These are phyloP conservation scores for Leucoptera coffeella DNA, from an alignment of 2,888 invertebrate species.

Conservation along the genomic window DNA sequence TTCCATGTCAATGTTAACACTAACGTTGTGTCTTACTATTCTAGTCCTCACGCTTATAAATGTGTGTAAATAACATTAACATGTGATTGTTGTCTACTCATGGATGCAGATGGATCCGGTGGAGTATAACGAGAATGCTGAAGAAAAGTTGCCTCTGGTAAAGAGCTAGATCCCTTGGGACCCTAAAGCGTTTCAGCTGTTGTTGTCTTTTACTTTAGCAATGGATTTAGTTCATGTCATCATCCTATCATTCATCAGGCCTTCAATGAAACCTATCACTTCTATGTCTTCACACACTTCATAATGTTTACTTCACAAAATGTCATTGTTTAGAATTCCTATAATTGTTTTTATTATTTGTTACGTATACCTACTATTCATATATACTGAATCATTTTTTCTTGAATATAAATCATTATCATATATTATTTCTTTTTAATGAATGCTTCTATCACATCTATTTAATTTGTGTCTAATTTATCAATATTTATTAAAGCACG, in stretches of 20 bases:
- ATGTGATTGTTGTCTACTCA: conserved; percentile 35
- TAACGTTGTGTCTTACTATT: not conserved
- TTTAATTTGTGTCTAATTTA: too few species aligned
- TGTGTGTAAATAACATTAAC: conserved; percentile 23
- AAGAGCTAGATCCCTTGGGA: conserved; percentile 38
- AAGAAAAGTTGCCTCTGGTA: conserved; percentile 91
- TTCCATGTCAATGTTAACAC: not conserved
- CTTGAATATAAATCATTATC: too few species aligned
- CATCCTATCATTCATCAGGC: not conserved
- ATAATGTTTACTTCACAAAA: not conserved
- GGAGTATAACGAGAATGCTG: conserved; percentile 85
- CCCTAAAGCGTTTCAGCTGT: too few species aligned
- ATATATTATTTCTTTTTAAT: too few species aligned
- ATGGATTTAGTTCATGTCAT: conserved; percentile 3
- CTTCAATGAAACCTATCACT: not conserved
- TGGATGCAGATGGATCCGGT: conserved; percentile 71
- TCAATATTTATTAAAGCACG: too few species aligned
- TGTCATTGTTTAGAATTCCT: not conserved
- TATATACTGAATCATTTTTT: not conserved
- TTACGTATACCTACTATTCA: not conserved
- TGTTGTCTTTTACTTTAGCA: conserved; percentile 3
- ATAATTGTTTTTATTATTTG: not conserved
- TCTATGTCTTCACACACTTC: not conserved
- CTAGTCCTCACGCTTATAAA: conserved; percentile 1
- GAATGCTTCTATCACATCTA: too few species aligned